Percentiles rank a stretch among this genome's conserved stretches.
These are phyloP conservation scores for Varecia variegata DNA, from an alignment of 2,797 vertebrate species.

Conservation along the genomic window DNA sequence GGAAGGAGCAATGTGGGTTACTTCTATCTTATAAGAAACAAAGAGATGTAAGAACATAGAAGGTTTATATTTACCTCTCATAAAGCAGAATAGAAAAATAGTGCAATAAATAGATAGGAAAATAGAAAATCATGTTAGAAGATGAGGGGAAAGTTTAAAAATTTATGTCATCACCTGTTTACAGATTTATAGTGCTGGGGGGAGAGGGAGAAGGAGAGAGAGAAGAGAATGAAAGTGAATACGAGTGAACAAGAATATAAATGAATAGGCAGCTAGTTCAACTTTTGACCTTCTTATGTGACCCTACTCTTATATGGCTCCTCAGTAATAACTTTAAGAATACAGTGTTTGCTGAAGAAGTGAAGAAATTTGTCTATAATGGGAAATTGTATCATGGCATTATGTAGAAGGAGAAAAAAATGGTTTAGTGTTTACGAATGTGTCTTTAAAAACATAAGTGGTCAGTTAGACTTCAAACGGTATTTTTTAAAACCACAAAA, in stretches of 20 bases:
- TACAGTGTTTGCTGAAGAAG: neutral
- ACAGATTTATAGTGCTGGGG: neutral
- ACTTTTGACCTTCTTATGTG: neutral
- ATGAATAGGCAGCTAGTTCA: slow-evolving; percentile 3
- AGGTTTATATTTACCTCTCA: neutral
- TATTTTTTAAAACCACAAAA: neutral
- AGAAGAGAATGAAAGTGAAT: neutral
- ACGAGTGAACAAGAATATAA: neutral
- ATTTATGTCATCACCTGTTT: neutral
- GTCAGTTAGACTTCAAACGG: neutral
- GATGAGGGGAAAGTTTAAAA: neutral
- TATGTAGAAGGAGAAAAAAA: slow-evolving; percentile 2
- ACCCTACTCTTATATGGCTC: neutral
- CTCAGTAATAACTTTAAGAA: neutral
- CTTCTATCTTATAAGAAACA: neutral
- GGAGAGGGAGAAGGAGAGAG: neutral
- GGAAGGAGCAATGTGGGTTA: neutral
- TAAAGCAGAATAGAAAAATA: neutral
- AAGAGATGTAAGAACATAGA: neutral
- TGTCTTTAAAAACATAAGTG: slow-evolving; percentile 19
- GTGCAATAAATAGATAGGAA: neutral
- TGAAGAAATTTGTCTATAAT: slow-evolving; percentile 14
- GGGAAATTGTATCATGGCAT: neutral
- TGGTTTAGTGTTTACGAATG: neutral
- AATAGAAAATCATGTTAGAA: neutral